These are phyloP conservation scores for Octodon degus DNA, from an alignment of 2,113 vertebrate species.

Conservation along the genomic window DNA sequence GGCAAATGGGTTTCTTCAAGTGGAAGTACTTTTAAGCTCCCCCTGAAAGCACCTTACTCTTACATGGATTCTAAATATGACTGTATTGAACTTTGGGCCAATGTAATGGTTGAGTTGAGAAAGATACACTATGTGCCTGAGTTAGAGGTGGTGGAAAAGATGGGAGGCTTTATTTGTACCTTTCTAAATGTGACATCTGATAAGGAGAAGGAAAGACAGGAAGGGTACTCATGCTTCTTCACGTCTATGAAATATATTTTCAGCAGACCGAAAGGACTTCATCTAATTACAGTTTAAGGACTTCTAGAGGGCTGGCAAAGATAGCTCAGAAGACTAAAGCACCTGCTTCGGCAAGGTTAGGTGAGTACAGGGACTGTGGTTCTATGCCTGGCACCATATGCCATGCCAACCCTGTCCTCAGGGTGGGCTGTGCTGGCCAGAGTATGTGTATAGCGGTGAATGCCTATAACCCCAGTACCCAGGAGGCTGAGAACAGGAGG, in stretches of 20 bases:
- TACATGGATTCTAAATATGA: neutral
- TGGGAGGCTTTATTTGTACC: neutral
- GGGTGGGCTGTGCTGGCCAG: too few species aligned
- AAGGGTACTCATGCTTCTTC: neutral
- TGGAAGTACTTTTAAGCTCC: neutral
- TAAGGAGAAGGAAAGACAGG: neutral
- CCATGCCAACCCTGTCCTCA: too few species aligned
- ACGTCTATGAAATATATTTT: neutral
- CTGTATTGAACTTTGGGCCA: neutral
- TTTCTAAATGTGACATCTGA: neutral
- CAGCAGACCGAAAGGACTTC: neutral
- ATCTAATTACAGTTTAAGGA: slow-evolving; percentile 30
- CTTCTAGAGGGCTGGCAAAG: neutral
- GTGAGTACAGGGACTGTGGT: too few species aligned
- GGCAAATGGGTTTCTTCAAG: neutral
- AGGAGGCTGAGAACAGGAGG: too few species aligned
- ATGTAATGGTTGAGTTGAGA: neutral
- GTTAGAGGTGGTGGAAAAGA: slow-evolving; percentile 11
- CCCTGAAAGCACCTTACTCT: neutral
- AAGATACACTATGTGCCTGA: neutral
- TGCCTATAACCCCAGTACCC: too few species aligned
- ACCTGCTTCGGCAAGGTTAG: too few species aligned
- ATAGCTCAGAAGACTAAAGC: too few species aligned
- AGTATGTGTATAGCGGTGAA: too few species aligned
- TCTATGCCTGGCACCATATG: too few species aligned